Evolutionary conservation across 2,888 invertebrate species (phyloP), one percentile per base, ranked within the genome.

Genomic region (Dicranocentrus wangi): DNA sequence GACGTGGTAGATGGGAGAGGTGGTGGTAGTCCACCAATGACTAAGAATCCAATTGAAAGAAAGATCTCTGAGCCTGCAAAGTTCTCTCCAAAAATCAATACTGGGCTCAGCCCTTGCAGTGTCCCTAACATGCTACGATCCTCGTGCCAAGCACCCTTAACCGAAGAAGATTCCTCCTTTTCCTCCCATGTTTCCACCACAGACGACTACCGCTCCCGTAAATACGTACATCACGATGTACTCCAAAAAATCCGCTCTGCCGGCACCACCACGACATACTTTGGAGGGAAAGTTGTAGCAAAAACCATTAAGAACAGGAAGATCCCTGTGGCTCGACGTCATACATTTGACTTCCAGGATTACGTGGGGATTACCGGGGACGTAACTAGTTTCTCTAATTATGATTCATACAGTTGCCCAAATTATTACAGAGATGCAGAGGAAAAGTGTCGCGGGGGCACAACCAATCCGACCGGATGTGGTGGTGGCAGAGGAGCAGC

Each of bases 221-320:
- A 89, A 81, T 89, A 88, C 77, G 89, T 90, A 0, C 89, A 90
- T 0, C 89, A 89, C 87, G 95, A 95, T 87, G 93, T 95, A 73
- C 89, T 96, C 80, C 93, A 93, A 88, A 95, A 95, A 90, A 95
- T 96, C 87, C 91, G 96, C 85, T 95, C 95, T 87, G 94, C 93
- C 88, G 96, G 96, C n/a, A 95, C 95, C 7, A 94, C 95, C 23
- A 92, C 95, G 8, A 96, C 95, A 5, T 96, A 95, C 88, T 96
- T 95, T 87, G 96, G 96, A 1, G 95, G 95, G 5, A 93, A 93
- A 88, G 93, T 95, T 60, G 90, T 95, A 32, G 92, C 83, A 42
- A 83, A 86, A 75, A 86, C 85, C 19, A 80, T 85, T 32, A 83
- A 84, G 73, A 86, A 84, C 28, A 76, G 85, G 51, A 85, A 84